Evolutionary conservation across 2,797 vertebrate genomes (phyloP), one percentile per base, ranked within the genome.

Genomic region (Antennarius maculatus): DNA sequence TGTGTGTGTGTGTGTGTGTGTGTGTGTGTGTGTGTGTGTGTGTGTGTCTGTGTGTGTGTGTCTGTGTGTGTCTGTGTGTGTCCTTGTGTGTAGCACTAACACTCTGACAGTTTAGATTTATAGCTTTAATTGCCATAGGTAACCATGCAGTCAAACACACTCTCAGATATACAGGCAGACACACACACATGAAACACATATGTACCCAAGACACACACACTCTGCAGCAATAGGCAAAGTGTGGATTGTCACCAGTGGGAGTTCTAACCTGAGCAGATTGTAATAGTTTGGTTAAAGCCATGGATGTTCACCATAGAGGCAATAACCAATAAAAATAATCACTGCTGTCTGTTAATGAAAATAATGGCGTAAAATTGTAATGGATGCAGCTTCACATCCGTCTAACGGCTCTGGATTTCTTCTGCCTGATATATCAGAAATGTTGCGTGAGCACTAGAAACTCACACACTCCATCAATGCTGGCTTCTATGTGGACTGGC

Each of bases 91-190:
- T 34, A 2, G 3, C 78, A 92, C 92, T 94, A 95, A 88, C 87
- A 88, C 82, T 79, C 92, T 95, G 95, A 95, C 95, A 95, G 93
- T 88, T 93, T 92, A 96, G 95, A 97, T 96, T 95, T 97, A 97
- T 96, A 95, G 94, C 95, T 95, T 96, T 96, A 96, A 97, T 96
- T 96, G 95, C 93, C 94, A 93, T 92, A 94, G 94, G 95, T 96
- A 96, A 96, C 95, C 95, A 95, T 96, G 95, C 95, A 96, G 95
- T 96, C 95, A 96, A 96, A 96, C 95, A 94, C 94, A 68, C 74
- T 95, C 91, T 95, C 91, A 91, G 94, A 95, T 94, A 96, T 95
- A 95, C 94, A 93, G 92, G 93, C 92, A 80, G 90, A 86, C 90
- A 85, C 90, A 58, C 31, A 66, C 50, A 46, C 34, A 65, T 4